phyloP scores from a whole-genome alignment of 2,113 vertebrate genomes.

The Pygoscelis adeliae region DNA sequence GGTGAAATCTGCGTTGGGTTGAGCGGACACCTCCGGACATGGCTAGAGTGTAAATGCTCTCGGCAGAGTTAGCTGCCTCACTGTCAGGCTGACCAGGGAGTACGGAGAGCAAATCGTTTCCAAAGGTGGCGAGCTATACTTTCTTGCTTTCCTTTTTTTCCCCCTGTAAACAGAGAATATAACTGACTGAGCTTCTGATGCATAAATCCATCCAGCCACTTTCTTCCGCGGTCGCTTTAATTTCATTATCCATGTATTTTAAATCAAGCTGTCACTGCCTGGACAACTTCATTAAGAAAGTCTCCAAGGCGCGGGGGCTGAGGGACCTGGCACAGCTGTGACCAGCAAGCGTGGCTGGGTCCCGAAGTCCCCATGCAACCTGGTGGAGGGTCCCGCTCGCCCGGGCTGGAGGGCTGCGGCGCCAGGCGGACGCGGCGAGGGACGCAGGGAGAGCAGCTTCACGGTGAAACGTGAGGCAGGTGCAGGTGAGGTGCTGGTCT shows the following conservation, averaged over 20 bases:
- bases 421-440: accelerated
- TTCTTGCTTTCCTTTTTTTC: not conserved
- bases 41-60: not conserved
- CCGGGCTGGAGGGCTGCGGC: accelerated
- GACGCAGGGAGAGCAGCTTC: not conserved
- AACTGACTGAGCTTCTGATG: not conserved
- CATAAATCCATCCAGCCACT: not conserved
- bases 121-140: not conserved
- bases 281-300: not conserved
- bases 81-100: not conserved
- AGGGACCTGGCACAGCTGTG: not conserved
- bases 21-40: not conserved
- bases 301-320: not conserved
- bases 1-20: not conserved
- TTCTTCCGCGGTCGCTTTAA: not conserved
- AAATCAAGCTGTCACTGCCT: not conserved
- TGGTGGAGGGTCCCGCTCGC: accelerated
- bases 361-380: accelerated
- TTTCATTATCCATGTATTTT: not conserved
- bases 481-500: not conserved
- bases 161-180: not conserved
- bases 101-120: not conserved
- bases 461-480: accelerated
- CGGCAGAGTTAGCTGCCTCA: not conserved
- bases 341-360: accelerated